phyloP scores from a whole-genome alignment of 2,797 vertebrate species.

The Astyanax mexicanus region DNA sequence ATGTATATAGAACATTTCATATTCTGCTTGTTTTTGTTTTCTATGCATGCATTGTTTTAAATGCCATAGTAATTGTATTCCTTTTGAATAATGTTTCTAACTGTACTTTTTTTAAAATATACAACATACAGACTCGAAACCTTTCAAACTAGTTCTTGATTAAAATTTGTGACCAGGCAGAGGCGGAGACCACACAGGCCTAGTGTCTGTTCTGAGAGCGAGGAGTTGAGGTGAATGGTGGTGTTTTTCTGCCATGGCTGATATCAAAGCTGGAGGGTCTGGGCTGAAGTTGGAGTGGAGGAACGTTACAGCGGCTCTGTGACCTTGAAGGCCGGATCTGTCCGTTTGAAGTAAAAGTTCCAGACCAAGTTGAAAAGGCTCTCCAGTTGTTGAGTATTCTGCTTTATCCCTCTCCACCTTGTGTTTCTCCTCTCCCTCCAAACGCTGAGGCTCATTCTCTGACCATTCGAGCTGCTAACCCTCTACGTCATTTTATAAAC shows the following conservation, averaged over 20 bases:
- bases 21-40: too few species aligned
- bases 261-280: constrained; percentile 15
- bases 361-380: constrained; percentile 41
- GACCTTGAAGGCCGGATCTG: constrained; percentile 36
- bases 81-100: too few species aligned
- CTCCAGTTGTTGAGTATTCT: constrained; percentile 41
- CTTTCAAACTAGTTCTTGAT: not conserved
- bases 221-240: not conserved
- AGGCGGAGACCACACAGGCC: not conserved
- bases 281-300: constrained; percentile 18
- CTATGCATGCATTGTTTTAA: too few species aligned
- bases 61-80: too few species aligned
- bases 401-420: constrained; percentile 39
- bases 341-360: constrained; percentile 42
- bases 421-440: constrained; percentile 1
- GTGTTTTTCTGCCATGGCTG: not conserved
- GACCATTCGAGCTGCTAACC: not conserved
- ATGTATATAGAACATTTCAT: too few species aligned
- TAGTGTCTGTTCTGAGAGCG: not conserved
- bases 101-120: too few species aligned
- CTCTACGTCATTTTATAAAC: too few species aligned
- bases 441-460: not conserved
- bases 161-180: not conserved
- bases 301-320: constrained; percentile 13
- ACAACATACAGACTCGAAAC: too few species aligned